phyloP scores from a whole-genome alignment of 2,113 vertebrate species.

The Sturnus vulgaris region DNA sequence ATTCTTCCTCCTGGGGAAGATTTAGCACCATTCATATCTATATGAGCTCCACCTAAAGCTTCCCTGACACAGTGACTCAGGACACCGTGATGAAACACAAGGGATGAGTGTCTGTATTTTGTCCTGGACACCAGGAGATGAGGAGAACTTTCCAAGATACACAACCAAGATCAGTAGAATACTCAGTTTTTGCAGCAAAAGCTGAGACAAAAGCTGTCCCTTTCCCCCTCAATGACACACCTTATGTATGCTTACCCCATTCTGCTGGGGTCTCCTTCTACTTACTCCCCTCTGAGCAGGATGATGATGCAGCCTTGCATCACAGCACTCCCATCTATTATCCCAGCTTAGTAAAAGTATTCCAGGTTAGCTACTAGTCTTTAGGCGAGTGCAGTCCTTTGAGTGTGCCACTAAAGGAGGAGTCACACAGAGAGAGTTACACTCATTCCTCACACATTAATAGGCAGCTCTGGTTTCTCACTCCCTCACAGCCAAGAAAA shows the following conservation, averaged over 20 bases:
- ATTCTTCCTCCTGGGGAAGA: background rate
- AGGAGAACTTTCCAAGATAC: background rate
- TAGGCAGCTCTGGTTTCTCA: slow-evolving; percentile 3
- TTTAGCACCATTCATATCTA: background rate
- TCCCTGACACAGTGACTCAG: background rate
- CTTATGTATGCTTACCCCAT: background rate
- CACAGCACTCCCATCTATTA: background rate
- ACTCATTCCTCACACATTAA: background rate
- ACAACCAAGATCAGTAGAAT: background rate
- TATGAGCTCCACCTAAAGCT: background rate
- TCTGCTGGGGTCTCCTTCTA: background rate
- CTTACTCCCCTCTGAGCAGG: background rate
- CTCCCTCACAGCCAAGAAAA: slow-evolving; percentile 9
- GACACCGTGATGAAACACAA: background rate
- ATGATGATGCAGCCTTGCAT: rapidly evolving
- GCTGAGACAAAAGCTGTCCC: background rate
- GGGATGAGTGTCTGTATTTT: background rate
- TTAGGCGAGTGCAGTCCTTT: background rate
- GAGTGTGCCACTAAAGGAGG: background rate
- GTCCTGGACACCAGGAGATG: background rate
- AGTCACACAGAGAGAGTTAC: background rate
- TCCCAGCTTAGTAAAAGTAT: background rate
- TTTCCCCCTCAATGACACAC: rapidly evolving
- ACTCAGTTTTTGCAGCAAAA: background rate
- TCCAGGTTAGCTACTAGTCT: background rate